Base-by-base conservation (phyloP, 2,797 vertebrate species). In the Anguilla anguilla region DNA sequence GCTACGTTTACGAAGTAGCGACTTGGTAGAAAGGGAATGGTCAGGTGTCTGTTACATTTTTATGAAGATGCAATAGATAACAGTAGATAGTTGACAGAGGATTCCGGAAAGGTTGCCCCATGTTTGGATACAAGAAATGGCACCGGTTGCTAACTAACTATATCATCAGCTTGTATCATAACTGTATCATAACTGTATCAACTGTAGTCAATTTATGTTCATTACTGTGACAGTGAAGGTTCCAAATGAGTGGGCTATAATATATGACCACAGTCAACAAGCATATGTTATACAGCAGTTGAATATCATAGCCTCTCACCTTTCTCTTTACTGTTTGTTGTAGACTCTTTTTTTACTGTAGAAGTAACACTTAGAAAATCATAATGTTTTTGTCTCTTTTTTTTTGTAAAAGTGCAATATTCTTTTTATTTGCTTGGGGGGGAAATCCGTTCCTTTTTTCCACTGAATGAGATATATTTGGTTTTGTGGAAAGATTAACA, bases 331-430 rank as follows among this genome's bases (percentile, higher is more conserved):
- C 92, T 95, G 92, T 93, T 94, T 94, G 94, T 93, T 94, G 94
- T 95, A 93, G 94, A 92, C 94, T 94, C 93, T 95, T 96, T 92
- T 91, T 94, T 95, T 94, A 95, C 94, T 95, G 94, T 95, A 94
- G 94, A 93, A 89, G 88, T 94, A 92, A 3, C 92, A 93, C 92
- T 93, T 93, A 92, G 92, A 91, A 90, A 61, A 69, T 69, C 5
- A 84, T 82, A 96, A 93, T 46, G 31, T 96, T 92, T 88, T 91
- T 85, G 93, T 43, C 72, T 69, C 95, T 95, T 94, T 94, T 94
- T 94, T 92, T 88, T 91, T 85, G 93, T 88, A 28, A 55, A 94
- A 90, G 94, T 95, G 94, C 95, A 96, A 96, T 95, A 96, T 94
- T 93, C 6, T 84, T 84, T 85, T 25, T 59, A 77, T 77, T 84